Evolutionary conservation across 64 coral and sea anemone species (phyloP).

Genomic region (Acropora tenuis): DNA sequence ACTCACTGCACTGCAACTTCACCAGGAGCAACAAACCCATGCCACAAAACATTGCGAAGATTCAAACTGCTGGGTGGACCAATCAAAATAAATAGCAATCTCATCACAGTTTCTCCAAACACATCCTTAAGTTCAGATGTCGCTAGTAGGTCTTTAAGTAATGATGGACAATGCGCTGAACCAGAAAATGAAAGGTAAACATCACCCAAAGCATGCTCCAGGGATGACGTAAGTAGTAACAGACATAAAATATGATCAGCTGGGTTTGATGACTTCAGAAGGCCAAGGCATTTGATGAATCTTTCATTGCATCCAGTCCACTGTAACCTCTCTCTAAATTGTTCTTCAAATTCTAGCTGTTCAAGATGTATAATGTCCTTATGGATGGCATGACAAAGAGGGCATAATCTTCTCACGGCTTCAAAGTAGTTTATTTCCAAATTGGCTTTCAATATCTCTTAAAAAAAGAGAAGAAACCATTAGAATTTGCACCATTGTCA

Average conservation of each 20-base stretch:
- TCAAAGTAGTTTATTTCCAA: constrained; percentile 36
- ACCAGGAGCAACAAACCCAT: constrained; percentile 79
- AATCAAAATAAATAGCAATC: constrained; percentile 63
- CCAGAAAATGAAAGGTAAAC: constrained; percentile 52
- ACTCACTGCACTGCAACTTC: constrained; percentile 86
- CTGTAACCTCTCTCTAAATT: constrained; percentile 29
- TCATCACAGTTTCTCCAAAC: constrained; percentile 61
- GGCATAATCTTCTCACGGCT: constrained; percentile 42
- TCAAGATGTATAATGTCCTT: constrained; percentile 20
- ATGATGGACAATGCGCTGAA: constrained; percentile 50
- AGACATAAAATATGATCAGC: constrained; percentile 51
- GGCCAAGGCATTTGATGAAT: constrained; percentile 62
- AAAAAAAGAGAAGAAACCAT: not conserved
- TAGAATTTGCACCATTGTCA: too few species aligned
- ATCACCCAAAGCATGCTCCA: constrained; percentile 86
- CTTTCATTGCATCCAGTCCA: constrained; percentile 71
- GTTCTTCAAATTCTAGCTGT: constrained; percentile 58
- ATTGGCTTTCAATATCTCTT: constrained; percentile 18
- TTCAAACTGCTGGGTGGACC: constrained; percentile 84
- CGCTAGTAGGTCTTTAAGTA: constrained; percentile 80
- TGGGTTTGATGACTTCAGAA: constrained; percentile 56
- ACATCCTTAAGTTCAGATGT: constrained; percentile 56
- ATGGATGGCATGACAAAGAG: constrained; percentile 65
- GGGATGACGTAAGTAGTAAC: constrained; percentile 73
- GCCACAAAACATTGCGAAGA: constrained; percentile 96